A percentile compares a stretch with the other conserved stretches of the same genome.
These are phyloP conservation scores for Tor tambroides DNA, from an alignment of 2,113 vertebrate species.

Conservation along the genomic window DNA sequence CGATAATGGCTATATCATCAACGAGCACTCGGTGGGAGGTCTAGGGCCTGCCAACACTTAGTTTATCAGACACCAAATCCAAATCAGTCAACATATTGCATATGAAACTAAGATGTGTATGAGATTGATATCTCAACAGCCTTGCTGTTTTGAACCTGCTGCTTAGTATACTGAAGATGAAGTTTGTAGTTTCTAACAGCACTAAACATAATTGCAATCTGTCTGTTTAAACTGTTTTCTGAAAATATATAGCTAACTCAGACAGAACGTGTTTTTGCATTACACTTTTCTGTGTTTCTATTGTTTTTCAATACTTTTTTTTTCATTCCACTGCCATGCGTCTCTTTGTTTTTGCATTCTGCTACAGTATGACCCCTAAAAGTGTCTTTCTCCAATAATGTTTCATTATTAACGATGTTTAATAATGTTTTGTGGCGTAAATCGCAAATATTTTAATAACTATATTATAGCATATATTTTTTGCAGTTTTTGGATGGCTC, in stretches of 20 bases:
- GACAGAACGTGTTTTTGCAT: not conserved
- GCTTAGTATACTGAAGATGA: not conserved
- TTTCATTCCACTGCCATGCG: not conserved
- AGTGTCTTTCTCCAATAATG: too few relatives aligned
- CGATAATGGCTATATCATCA: slow-evolving; percentile 64
- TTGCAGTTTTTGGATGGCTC: too few relatives aligned
- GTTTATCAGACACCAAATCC: slow-evolving; percentile 27
- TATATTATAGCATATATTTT: too few relatives aligned
- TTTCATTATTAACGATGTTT: too few relatives aligned
- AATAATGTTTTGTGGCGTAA: too few relatives aligned
- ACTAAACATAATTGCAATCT: not conserved
- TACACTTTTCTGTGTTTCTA: not conserved
- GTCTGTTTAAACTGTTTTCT: not conserved
- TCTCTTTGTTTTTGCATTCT: not conserved
- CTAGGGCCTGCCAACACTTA: slow-evolving; percentile 6
- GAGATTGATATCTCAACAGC: not conserved
- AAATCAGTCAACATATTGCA: slow-evolving; percentile 5
- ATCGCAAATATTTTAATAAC: too few relatives aligned
- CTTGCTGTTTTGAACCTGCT: not conserved
- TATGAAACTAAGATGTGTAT: not conserved
- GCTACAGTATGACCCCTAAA: too few relatives aligned
- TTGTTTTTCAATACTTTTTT: not conserved
- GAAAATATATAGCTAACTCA: not conserved
- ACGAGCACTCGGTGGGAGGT: slow-evolving; percentile 22
- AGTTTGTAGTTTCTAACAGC: not conserved